Base-by-base conservation (phyloP, 2,888 invertebrate genomes). In the Liodrosophila aerea region DNA sequence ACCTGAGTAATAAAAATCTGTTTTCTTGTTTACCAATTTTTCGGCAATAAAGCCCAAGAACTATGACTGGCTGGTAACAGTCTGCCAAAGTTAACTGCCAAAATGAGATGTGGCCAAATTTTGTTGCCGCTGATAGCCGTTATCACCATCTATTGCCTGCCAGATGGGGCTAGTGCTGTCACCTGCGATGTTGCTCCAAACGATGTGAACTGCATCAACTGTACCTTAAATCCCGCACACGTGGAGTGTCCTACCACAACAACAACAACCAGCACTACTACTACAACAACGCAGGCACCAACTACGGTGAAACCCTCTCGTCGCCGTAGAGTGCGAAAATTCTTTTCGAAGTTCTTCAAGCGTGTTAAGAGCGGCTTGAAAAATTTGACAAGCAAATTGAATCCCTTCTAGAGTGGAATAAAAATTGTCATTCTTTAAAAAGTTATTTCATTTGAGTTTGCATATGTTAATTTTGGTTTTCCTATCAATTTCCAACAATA, bases 151-250 rank as follows among this genome's bases (percentile, higher is more conserved):
- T 40, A 12, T 33, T 59, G 39, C 12, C 31, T 64, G 16, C 22
- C 51, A 1, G 7, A 18, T 9, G 36, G 47, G 22, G 64, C 47
- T 34, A 22, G 9, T 3, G 64, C 70, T 7, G 58, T 69, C 1
- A 70, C 70, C 5, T 69, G 68, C 7, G 33, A 27, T 47, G 50
- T 64, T 29, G 70, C 70, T 0, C 68, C 68, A 5, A 2, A 2
- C 37, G 54, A 58, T 30, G 36, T 47, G 1, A 51, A 18, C 22
- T 69, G 68, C n/a, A 40, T 69, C 4, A 47, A 59, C 31, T 68
- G 68, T 4, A 0, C n/a, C 1, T 39, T 44, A 1, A 29, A 22
- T 33, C 70, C 68, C 1, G 33, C 31, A 5, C 9, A 69, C 13
- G 12, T 13, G 0, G 70, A 68, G 2, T 68, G 68, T 9, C 7